These are phyloP conservation scores for Pluvianellus socialis DNA, from an alignment of 2,113 vertebrate species.

Conservation along the genomic window DNA sequence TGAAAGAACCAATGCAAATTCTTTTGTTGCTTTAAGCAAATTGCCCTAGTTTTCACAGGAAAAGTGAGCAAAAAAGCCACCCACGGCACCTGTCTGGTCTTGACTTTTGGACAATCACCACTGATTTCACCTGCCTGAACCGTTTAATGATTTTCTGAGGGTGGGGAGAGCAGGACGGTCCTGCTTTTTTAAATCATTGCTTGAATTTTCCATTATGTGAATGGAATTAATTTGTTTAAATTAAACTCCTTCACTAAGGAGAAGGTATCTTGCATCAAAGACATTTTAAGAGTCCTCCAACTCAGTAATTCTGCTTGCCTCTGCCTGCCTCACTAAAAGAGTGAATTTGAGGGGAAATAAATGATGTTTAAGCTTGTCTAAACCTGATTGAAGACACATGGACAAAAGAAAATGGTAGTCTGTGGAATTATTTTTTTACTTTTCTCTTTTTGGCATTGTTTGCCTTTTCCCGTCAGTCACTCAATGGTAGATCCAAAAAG, in stretches of 20 bases:
- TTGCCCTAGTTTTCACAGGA: not conserved
- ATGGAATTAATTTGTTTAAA: not conserved
- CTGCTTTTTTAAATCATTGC: not conserved
- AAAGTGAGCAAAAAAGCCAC: not conserved
- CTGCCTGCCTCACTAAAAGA: not conserved
- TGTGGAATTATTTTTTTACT: not conserved
- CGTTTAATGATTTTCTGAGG: not conserved
- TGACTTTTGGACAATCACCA: not conserved
- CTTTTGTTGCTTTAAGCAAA: not conserved
- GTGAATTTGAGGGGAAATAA: not conserved
- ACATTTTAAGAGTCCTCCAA: not conserved
- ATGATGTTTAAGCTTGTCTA: not conserved
- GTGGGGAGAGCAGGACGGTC: not conserved
- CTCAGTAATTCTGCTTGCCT: not conserved
- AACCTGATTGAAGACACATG: not conserved
- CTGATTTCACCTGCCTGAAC: not conserved
- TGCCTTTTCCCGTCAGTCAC: not conserved
- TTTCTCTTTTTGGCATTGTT: not conserved
- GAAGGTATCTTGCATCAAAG: not conserved
- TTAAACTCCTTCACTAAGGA: not conserved
- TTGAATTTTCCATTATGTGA: not conserved
- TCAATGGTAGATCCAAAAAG: not conserved
- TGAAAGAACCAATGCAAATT: not conserved
- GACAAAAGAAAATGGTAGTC: constrained; percentile 17
- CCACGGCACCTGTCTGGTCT: not conserved